Conservation (phyloP, 2,113 vertebrate genomes). For the Gymnocephalus cernua region DNA sequence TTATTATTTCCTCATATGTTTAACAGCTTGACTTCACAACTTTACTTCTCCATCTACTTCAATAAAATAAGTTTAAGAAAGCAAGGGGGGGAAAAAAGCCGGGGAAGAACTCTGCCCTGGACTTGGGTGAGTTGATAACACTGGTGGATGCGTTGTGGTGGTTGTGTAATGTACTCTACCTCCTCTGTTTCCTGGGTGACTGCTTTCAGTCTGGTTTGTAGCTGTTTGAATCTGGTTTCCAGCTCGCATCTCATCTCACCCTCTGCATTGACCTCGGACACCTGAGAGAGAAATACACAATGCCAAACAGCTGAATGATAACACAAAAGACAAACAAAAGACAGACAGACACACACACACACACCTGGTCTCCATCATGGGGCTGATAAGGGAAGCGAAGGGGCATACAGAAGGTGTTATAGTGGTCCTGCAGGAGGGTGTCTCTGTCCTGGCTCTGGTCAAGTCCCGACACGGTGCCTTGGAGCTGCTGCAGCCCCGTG, state of each 20-base stretch:
- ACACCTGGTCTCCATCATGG: conserved; percentile 90
- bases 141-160: too few species aligned
- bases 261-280: conserved; percentile 86
- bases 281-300: conserved; percentile 70
- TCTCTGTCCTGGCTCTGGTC: conserved; percentile 87
- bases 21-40: not conserved
- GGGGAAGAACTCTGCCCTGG: not conserved
- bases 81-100: not conserved
- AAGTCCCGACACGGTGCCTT: conserved; percentile 80
- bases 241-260: conserved; percentile 86
- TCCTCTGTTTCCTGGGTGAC: conserved; percentile 85
- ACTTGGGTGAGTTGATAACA: not conserved
- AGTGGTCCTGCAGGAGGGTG: conserved; percentile 85
- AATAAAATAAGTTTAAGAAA: not conserved
- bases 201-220: conserved; percentile 84
- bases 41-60: not conserved
- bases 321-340: not conserved
- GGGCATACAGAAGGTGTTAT: conserved; percentile 87
- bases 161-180: conserved; percentile 56
- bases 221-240: conserved; percentile 86
- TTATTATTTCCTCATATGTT: not conserved
- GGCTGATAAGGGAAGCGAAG: conserved; percentile 88
- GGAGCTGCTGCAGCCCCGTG: conserved; percentile 85
- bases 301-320: not conserved
- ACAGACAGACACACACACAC: conserved; percentile 15